Percentiles rank a stretch among this genome's conserved stretches.
Evolutionary conservation across 2,888 invertebrate genomes (phyloP).

Genomic region (Sarcophaga variegata): DNA sequence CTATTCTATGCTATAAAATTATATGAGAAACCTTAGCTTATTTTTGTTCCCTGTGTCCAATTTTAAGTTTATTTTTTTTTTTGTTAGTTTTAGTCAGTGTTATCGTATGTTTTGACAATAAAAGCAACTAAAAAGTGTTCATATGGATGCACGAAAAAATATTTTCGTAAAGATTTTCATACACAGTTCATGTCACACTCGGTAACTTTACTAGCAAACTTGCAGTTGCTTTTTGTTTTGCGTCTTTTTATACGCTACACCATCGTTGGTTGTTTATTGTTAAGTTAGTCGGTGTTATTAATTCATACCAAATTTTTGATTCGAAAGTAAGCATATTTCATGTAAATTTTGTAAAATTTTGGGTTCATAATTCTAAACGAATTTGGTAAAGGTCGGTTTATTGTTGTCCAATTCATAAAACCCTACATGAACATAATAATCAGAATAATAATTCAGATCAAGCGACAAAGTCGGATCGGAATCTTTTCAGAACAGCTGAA

Average conservation of each 20-base stretch:
- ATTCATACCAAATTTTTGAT: no score
- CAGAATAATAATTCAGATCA: no score
- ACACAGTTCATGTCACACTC: conserved; percentile 29
- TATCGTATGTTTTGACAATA: conserved; percentile 60
- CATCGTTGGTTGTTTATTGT: no score
- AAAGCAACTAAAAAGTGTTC: conserved; percentile 33
- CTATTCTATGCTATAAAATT: conserved; percentile 46
- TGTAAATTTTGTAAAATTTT: no score
- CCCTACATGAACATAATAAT: no score
- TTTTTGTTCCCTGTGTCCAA: background rate
- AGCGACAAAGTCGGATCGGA: no score
- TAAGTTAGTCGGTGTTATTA: no score
- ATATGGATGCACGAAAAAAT: conserved; percentile 3
- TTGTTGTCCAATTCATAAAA: no score
- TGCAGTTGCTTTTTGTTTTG: conserved; percentile 2
- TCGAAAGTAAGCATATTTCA: no score
- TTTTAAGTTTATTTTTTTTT: conserved; percentile 25
- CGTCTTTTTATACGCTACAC: background rate
- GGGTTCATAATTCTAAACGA: no score
- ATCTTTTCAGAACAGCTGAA: no score
- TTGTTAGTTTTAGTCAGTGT: conserved; percentile 1
- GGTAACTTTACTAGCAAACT: conserved; percentile 30
- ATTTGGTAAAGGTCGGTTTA: no score
- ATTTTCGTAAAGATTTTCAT: conserved; percentile 23
- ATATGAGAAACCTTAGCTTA: conserved; percentile 34